A percentile compares a stretch with the other conserved stretches of the same genome.
Conservation (phyloP, 2,888 invertebrate species). For the Mechanitis messenoides region DNA sequence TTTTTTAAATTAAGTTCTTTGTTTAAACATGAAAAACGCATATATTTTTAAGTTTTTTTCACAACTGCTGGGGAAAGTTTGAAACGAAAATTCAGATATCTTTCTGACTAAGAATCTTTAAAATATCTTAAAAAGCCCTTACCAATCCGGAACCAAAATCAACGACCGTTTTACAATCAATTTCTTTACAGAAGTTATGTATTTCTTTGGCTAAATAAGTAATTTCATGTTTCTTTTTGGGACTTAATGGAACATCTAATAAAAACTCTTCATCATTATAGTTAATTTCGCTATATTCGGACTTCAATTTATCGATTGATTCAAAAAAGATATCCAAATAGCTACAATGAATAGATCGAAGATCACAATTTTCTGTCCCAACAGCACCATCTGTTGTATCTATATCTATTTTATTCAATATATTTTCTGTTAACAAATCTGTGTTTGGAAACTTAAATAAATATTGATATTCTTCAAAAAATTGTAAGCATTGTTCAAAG, state of each 20-base stretch:
- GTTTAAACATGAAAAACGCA: no score
- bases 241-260: constrained; percentile 61
- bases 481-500: constrained; percentile 72
- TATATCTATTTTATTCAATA: constrained; percentile 60
- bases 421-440: constrained; percentile 73
- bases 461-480: constrained; percentile 78
- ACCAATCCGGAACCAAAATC: constrained; percentile 87
- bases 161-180: constrained; percentile 73
- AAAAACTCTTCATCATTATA: constrained; percentile 30
- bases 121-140: constrained; percentile 39
- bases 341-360: constrained; percentile 29
- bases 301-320: constrained; percentile 40
- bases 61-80: no score
- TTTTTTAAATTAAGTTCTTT: no score
- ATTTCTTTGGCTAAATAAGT: constrained; percentile 76
- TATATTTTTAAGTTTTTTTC: no score
- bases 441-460: constrained; percentile 81
- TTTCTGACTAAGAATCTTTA: neutral
- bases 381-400: neutral
- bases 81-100: neutral
- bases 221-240: constrained; percentile 85
- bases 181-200: constrained; percentile 61
- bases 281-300: constrained; percentile 34
- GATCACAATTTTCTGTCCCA: constrained; percentile 37
- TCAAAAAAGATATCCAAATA: constrained; percentile 43